These are phyloP conservation scores for Craseonycteris thonglongyai DNA, from an alignment of 2,113 vertebrate species.

Conservation along the genomic window DNA sequence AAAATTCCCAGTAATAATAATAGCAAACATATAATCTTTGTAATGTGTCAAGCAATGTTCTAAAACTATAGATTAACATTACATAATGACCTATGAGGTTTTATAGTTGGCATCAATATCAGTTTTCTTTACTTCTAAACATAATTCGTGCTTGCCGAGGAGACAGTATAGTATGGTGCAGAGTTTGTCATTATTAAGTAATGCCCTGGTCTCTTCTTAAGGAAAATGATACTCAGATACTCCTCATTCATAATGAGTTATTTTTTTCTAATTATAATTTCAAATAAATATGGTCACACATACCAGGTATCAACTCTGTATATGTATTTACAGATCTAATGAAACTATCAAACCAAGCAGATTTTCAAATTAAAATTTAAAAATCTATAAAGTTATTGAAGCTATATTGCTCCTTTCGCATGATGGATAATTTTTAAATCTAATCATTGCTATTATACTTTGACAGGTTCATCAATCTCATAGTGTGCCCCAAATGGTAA, in stretches of 20 bases:
- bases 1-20: background rate
- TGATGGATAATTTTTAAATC: background rate
- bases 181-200: background rate
- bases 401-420: background rate
- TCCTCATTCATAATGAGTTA: background rate
- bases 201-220: background rate
- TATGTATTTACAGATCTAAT: background rate
- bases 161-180: background rate
- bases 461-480: background rate
- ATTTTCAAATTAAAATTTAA: conserved; percentile 5
- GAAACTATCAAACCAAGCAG: background rate
- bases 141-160: background rate
- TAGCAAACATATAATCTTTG: background rate
- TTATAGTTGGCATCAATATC: background rate
- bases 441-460: background rate
- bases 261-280: background rate
- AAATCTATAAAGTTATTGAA: background rate
- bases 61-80: background rate
- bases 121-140: background rate
- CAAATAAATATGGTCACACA: background rate
- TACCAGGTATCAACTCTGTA: background rate
- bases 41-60: background rate
- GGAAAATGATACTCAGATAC: background rate
- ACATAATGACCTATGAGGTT: background rate
- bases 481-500: background rate